A percentile compares a stretch with the other conserved stretches of the same genome.
Conservation (phyloP, 2,888 invertebrate genomes). For the Ametastegia equiseti region DNA sequence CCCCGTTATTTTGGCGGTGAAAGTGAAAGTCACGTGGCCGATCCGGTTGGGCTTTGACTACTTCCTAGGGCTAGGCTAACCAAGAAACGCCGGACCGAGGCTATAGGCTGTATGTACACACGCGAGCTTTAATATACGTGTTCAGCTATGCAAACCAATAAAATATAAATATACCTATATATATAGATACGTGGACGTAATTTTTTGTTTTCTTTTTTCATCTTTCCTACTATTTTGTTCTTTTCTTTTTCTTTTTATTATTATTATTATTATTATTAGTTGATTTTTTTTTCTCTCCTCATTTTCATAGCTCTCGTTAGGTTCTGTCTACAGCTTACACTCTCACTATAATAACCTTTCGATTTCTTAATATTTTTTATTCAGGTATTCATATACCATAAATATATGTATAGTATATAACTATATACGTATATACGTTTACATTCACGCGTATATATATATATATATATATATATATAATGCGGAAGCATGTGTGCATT, state of each 20-base stretch:
- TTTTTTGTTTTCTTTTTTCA: constrained; percentile 13
- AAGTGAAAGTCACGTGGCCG: constrained; percentile 73
- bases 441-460: too few relatives aligned
- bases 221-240: background rate
- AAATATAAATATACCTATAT: background rate
- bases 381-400: background rate
- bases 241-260: background rate
- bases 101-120: background rate
- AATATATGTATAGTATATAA: background rate
- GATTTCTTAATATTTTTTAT: too few relatives aligned
- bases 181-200: background rate
- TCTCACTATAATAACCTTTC: too few relatives aligned
- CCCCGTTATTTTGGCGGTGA: constrained; percentile 73
- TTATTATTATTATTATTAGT: background rate
- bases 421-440: background rate
- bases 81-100: constrained; percentile 24
- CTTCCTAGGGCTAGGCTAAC: constrained; percentile 66
- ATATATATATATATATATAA: background rate
- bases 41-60: constrained; percentile 50
- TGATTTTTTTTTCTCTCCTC: too few relatives aligned
- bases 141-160: background rate
- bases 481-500: too few relatives aligned
- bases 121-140: background rate
- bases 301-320: too few relatives aligned
- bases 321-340: too few relatives aligned